Conservation (phyloP, 2,888 invertebrate species). For the Trichogramma dendrolimi region DNA sequence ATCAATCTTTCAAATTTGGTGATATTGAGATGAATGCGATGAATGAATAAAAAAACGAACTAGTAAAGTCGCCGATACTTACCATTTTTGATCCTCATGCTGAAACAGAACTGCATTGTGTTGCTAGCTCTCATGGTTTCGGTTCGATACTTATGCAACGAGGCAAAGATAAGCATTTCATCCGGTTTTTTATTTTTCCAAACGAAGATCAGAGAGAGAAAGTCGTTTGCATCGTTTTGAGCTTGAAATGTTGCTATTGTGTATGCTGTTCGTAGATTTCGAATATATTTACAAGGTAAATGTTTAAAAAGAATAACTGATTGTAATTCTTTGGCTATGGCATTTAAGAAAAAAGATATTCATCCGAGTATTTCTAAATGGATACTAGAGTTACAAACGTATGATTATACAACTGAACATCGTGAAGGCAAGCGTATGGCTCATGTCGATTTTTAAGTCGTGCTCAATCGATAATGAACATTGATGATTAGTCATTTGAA, state of each 20-base stretch:
- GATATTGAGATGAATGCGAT: slow-evolving; percentile 17
- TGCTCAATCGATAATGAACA: neutral
- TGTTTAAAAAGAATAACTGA: neutral
- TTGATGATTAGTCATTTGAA: slow-evolving; percentile 22
- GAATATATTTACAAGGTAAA: slow-evolving; percentile 4
- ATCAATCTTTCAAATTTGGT: slow-evolving; percentile 29
- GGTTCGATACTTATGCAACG: slow-evolving; percentile 20
- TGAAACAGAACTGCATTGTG: slow-evolving; percentile 16
- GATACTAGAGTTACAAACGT: neutral
- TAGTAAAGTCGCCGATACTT: slow-evolving; percentile 22
- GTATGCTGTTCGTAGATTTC: neutral
- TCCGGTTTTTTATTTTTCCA: slow-evolving; percentile 32
- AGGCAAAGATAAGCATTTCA: slow-evolving; percentile 9
- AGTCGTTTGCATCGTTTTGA: slow-evolving; percentile 10
- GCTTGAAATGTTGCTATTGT: slow-evolving; percentile 11
- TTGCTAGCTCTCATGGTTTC: slow-evolving; percentile 3
- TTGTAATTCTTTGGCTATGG: neutral
- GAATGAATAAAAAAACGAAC: slow-evolving; percentile 9
- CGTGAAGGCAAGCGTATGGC: neutral
- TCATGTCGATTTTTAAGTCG: slow-evolving; percentile 3
- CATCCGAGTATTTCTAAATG: slow-evolving; percentile 2
- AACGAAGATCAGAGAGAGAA: neutral
- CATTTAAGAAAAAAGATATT: neutral
- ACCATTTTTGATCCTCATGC: slow-evolving; percentile 9
- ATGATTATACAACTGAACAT: neutral